These are phyloP conservation scores for Caenorhabditis wallacei DNA, from an alignment of 2,888 invertebrate species.

Conservation along the genomic window DNA sequence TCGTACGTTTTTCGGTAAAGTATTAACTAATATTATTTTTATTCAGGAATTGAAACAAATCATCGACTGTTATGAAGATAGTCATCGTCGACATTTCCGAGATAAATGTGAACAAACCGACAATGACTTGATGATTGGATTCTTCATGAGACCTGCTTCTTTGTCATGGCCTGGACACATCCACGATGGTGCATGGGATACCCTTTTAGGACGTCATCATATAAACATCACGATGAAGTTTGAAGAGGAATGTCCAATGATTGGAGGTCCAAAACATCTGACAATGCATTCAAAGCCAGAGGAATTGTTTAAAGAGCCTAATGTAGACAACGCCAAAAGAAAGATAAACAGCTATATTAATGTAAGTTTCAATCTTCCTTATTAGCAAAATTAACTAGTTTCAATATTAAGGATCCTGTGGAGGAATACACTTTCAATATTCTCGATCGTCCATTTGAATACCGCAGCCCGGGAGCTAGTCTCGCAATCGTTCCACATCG, in stretches of 20 bases:
- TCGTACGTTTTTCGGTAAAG: constrained; percentile 11
- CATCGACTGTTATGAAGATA: constrained; percentile 53
- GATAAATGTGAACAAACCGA: constrained; percentile 34
- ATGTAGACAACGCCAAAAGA: constrained; percentile 22
- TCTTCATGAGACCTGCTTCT: constrained; percentile 48
- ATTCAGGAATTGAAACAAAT: constrained; percentile 57
- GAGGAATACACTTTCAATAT: constrained; percentile 42
- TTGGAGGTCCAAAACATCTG: constrained; percentile 42
- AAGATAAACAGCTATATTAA: constrained; percentile 4
- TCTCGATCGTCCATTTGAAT: constrained; percentile 46
- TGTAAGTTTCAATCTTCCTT: constrained; percentile 7
- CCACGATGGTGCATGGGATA: constrained; percentile 62
- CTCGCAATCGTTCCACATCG: constrained; percentile 48
- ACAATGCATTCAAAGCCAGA: constrained; percentile 39
- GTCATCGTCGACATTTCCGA: constrained; percentile 23
- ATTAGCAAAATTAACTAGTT: too few species aligned
- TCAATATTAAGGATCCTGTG: constrained; percentile 43
- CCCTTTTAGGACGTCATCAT: constrained; percentile 46
- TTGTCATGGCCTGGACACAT: constrained; percentile 51
- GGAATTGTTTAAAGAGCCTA: constrained; percentile 40
- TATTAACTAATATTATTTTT: not conserved
- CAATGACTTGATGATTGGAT: constrained; percentile 47
- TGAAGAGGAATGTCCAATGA: constrained; percentile 52
- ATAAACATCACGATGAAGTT: constrained; percentile 12
- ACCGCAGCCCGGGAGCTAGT: constrained; percentile 37